Evolutionary conservation across 1,140 invertebrate species (phyloP), one percentile per base, ranked within the genome.

Genomic region (Micrasema minimum): DNA sequence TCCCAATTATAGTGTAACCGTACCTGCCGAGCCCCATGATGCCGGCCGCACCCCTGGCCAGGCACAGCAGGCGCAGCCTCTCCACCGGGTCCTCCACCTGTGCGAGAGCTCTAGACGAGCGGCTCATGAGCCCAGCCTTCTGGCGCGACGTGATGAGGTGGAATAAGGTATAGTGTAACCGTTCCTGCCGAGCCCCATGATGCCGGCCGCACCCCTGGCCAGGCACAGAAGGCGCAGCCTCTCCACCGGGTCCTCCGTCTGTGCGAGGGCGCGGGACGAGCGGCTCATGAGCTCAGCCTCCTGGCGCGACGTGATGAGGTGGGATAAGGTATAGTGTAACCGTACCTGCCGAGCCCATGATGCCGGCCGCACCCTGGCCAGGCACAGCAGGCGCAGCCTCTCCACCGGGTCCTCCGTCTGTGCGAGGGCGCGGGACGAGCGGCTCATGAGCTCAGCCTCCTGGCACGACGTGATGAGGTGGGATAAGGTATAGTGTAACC

Each of bases 1-100:
- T n/a, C n/a, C n/a, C n/a, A n/a, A n/a, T n/a, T n/a, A n/a, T n/a
- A n/a, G n/a, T n/a, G n/a, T n/a, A 22, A 51, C 16, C 26, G 50
- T 51, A 95, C 94, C 92, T 93, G 77, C 92, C 93, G 43, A 98
- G 80, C 0, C 93, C 94, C 75, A 97, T 86, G 76, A 98, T 97
- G 35, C 96, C 96, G 69, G 88, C 89, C 16, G 95, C 92, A 53
- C 96, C 96, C 69, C 96, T 86, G 1, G 92, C 85, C 12, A 99
- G 81, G 82, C 96, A 97, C 20, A 95, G 82, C 48, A 95, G 81
- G 50, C 96, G 87, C 65, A 98, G 79, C 78, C 91, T 92, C 82
- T 97, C 94, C 51, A 97, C 83, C 2, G 93, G 90, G 82, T 97
- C 95, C 51, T 87, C 91, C 23, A 87, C 83, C 72, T 83, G 72